Conservation (phyloP, 2,113 vertebrate genomes). For the Toxotes chatareus region DNA sequence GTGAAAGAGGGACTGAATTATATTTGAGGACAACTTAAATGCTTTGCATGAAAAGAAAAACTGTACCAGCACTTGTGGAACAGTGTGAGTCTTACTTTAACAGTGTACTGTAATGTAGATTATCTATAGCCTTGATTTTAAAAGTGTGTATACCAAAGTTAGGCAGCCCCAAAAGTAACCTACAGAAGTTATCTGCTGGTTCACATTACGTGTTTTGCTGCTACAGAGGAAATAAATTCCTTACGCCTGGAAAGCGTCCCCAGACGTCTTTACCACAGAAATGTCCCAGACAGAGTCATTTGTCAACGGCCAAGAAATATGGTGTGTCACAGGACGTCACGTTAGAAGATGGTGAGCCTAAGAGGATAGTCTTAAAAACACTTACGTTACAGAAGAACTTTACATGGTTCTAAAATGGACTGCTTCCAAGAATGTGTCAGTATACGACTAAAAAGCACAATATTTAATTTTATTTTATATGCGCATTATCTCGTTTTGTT, state of each 20-base stretch:
- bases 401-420: background rate
- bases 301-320: conserved; percentile 29
- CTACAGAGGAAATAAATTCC: conserved; percentile 39
- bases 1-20: background rate
- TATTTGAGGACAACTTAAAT: background rate
- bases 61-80: background rate
- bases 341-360: conserved; percentile 18
- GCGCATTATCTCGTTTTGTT: background rate
- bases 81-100: background rate
- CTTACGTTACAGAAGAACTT: conserved; percentile 6
- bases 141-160: background rate
- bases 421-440: background rate
- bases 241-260: conserved; percentile 12
- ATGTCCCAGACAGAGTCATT: conserved; percentile 38
- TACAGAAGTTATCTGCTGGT: conserved; percentile 4
- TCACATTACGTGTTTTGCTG: conserved; percentile 28
- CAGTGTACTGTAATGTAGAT: background rate
- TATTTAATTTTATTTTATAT: background rate
- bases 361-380: background rate
- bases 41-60: background rate
- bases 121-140: background rate
- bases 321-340: conserved; percentile 23
- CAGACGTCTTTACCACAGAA: conserved; percentile 38
- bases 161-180: background rate
- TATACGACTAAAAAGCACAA: background rate